Evolutionary conservation across 2,113 vertebrate genomes (phyloP).

Genomic region (Cebidichthys violaceus): DNA sequence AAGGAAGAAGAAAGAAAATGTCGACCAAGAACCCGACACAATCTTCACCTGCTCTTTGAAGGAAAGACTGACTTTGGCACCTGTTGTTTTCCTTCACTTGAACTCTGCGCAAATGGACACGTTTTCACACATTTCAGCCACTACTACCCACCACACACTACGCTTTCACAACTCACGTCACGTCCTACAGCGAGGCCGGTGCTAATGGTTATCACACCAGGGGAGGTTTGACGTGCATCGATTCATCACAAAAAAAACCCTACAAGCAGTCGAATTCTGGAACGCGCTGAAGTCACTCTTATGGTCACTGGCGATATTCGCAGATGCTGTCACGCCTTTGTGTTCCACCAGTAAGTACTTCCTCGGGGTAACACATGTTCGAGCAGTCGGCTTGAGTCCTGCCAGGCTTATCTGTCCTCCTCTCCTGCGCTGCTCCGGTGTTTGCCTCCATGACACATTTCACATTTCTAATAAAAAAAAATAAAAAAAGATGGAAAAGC

Average conservation of each 20-base stretch:
- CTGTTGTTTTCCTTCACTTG: constrained; percentile 51
- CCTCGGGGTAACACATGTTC: constrained; percentile 62
- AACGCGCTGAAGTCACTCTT: constrained; percentile 34
- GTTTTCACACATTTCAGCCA: constrained; percentile 67
- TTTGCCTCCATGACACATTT: constrained; percentile 73
- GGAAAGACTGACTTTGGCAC: constrained; percentile 53
- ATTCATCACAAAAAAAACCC: constrained; percentile 43
- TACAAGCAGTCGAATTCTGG: constrained; percentile 36
- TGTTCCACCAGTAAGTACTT: constrained; percentile 58
- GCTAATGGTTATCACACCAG: constrained; percentile 73
- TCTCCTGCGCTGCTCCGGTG: constrained; percentile 34
- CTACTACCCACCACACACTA: constrained; percentile 15
- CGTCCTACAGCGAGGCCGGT: constrained; percentile 48
- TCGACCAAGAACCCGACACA: constrained; percentile 14
- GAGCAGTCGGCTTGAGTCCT: constrained; percentile 36
- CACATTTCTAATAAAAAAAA: constrained; percentile 64
- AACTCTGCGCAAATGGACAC: constrained; percentile 60
- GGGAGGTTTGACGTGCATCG: constrained; percentile 65
- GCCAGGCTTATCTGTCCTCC: constrained; percentile 68
- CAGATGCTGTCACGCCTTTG: constrained; percentile 52
- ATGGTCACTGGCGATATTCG: constrained; percentile 58
- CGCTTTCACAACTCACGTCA: constrained; percentile 62
- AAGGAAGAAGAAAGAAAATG: constrained; percentile 13
- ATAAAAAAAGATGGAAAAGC: constrained; percentile 36
- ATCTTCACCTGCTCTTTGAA: constrained; percentile 44